Evolutionary conservation across 2,797 vertebrate genomes (phyloP), one percentile per base, ranked within the genome.

Genomic region (Acanthis flammea): DNA sequence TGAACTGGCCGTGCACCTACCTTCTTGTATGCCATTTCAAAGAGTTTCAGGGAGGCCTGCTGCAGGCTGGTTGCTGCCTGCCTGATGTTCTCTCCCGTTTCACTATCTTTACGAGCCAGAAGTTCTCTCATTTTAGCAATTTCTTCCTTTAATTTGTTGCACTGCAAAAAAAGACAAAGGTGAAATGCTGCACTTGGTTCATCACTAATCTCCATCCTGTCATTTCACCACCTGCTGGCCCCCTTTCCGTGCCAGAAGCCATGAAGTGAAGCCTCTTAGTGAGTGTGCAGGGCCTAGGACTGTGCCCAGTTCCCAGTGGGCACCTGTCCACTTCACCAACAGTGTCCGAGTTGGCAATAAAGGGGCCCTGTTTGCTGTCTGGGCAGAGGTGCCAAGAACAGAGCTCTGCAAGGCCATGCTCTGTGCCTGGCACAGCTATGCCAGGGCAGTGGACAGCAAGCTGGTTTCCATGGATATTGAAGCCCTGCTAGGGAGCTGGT

Each of bases 1-100:
- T 8, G 42, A 39, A 14, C 3, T 22, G 39, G 13, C 27, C 4
- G 1, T 2, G 3, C 37, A 92, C 97, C 27, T 95, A 99, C 99
- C 99, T 99, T 99, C 98, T 99, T 99, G 97, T 99, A 99, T 35
- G 99, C 99, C 98, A 99, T 99, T 95, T 99, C 99, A 18, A 99
- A 99, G 82, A 99, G 99, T 50, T 99, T 99, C 83, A 99, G 95
- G 30, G 99, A 99, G 0, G 99, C 98, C 92, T 99, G 99, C 97
- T 99, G 99, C 89, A 99, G 98, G 93, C 92, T 98, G 76, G 97
- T 98, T 60, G 99, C 99, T 5, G 99, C 99, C 96, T 99, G 99
- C 88, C 98, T 98, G 96, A 99, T 99, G 97, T 98, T 99, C 96
- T 99, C 99, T 58, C 99, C 99, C 0, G 99, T 99, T 98, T 99